Conservation (phyloP, 2,113 vertebrate genomes). For the Tautogolabrus adspersus region DNA sequence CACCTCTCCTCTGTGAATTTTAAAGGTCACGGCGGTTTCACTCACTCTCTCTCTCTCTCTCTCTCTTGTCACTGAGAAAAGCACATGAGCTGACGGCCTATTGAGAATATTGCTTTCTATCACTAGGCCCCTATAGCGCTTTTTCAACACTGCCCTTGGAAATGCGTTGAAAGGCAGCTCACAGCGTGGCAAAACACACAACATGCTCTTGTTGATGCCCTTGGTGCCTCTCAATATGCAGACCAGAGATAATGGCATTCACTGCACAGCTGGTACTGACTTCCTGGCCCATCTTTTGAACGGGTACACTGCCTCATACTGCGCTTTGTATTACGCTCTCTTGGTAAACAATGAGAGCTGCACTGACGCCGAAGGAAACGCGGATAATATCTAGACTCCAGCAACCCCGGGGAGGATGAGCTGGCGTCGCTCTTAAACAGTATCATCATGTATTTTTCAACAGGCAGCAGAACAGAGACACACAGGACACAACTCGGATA, state of each 20-base stretch:
- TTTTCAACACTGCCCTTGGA: conserved; percentile 73
- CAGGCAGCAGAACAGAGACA: conserved; percentile 9
- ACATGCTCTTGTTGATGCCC: conserved; percentile 73
- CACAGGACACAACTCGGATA: conserved; percentile 22
- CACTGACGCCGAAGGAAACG: conserved; percentile 36
- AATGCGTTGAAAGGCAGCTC: conserved; percentile 72
- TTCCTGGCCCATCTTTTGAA: conserved; percentile 66
- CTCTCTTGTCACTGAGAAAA: conserved; percentile 50
- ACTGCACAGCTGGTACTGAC: conserved; percentile 63
- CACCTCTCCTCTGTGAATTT: conserved; percentile 70
- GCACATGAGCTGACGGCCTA: conserved; percentile 71
- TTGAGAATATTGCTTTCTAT: conserved; percentile 78
- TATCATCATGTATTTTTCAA: conserved; percentile 56
- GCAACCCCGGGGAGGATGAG: conserved; percentile 33
- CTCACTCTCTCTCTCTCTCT: conserved; percentile 30
- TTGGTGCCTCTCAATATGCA: conserved; percentile 74
- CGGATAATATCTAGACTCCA: conserved; percentile 42
- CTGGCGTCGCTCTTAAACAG: conserved; percentile 30
- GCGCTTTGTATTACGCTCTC: conserved; percentile 60
- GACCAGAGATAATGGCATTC: conserved; percentile 72
- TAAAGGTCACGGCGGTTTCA: conserved; percentile 77
- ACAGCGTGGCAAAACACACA: conserved; percentile 76
- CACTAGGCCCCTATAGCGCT: conserved; percentile 63
- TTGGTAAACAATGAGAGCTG: conserved; percentile 66
- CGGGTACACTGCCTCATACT: conserved; percentile 52